Conservation (phyloP, 2,113 vertebrate species). For the Perca schrenkii region DNA sequence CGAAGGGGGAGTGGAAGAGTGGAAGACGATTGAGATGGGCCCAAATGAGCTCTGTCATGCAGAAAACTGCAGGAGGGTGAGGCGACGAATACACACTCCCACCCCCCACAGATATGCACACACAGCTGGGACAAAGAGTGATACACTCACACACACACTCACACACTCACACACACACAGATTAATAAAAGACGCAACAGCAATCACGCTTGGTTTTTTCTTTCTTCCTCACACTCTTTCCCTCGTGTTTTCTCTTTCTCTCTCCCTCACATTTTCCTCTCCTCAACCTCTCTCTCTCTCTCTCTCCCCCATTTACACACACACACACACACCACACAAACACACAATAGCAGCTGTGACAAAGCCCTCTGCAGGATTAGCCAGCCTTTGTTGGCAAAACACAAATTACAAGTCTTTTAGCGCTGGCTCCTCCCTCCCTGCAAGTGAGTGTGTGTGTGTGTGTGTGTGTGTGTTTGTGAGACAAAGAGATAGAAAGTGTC, state of each 20-base stretch:
- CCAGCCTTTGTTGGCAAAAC: conserved; percentile 80
- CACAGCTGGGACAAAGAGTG: conserved; percentile 65
- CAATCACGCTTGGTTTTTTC: conserved; percentile 35
- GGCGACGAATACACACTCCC: conserved; percentile 60
- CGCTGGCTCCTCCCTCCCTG: conserved; percentile 57
- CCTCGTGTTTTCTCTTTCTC: conserved; percentile 21
- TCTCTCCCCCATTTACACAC: neutral
- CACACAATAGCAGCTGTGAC: conserved; percentile 70
- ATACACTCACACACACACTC: conserved; percentile 48
- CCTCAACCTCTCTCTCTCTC: too few relatives aligned
- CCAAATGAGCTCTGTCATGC: conserved; percentile 68
- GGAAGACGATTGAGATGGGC: conserved; percentile 50
- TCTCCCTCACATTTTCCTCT: neutral
- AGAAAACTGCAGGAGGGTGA: conserved; percentile 73
- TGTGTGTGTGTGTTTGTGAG: conserved; percentile 14
- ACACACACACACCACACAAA: conserved; percentile 29
- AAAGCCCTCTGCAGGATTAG: conserved; percentile 77
- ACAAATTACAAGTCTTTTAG: conserved; percentile 81
- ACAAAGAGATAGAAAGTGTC: conserved; percentile 3
- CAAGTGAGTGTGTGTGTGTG: conserved; percentile 33
- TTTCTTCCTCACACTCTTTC: conserved; percentile 28
- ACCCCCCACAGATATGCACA: conserved; percentile 60
- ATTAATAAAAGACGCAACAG: conserved; percentile 7
- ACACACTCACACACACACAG: neutral
- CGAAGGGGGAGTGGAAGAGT: conserved; percentile 19